Evolutionary conservation across 1,140 invertebrate genomes (phyloP), one percentile per base, ranked within the genome.

Genomic region (Leptinotarsa texana): DNA sequence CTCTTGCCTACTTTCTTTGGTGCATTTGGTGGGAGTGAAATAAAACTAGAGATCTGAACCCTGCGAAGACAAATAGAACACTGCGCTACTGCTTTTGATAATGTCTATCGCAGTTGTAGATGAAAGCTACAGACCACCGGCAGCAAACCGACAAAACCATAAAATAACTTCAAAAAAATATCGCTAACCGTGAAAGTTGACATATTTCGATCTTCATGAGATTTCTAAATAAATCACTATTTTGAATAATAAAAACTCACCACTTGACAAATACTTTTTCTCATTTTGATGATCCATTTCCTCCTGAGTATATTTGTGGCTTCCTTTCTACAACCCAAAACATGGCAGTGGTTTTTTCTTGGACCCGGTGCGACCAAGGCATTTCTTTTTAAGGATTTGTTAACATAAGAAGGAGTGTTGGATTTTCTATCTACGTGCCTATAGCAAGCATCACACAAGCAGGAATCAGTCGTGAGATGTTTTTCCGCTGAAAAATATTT

Each of bases 401-500:
- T 82, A 67, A 88, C 86, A 80, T 91, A 91, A 3, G 88, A 88
- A 1, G 88, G 89, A 75, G 88, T 89, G 84, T 91, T 90, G 77
- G 93, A 92, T 80, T 93, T 93, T 72, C 93, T 87, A 84, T 94
- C 93, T 24, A 95, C 92, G 82, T 94, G 93, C 0, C 94, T 88
- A 83, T 93, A 94, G 82, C 94, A 95, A 33, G 93, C 93, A 83
- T 95, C 94, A 83, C 94, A 95, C 22, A 95, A 86, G 80, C 94
- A 95, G 57, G 93, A 94, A 83, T 94, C 93, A 68, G 91, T 90
- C 0, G 91, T 93, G 13, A 94, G 85, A 80, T 94, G 93, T 82
- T 92, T 91, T 81, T 94, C 93, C 79, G 91, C 90, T 92, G 80
- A 79, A 84, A 82, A 77, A 77, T 69, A 73, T 11, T 3, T 8